phyloP scores from a whole-genome alignment of 2,888 invertebrate species.

The Meloe dianella region DNA sequence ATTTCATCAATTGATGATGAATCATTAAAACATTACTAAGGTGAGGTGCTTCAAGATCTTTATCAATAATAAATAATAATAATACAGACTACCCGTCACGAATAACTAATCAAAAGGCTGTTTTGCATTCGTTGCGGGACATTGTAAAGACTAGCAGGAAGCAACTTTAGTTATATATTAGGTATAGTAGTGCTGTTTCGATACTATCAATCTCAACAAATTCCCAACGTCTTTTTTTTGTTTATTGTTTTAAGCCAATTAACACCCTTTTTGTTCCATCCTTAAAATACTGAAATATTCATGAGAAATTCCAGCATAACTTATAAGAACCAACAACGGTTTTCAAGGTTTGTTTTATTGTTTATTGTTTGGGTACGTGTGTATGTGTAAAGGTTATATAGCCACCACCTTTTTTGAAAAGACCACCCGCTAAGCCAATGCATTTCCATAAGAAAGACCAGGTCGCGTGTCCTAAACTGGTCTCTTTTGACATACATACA shows the following conservation, averaged over 20 bases:
- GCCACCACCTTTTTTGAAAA: background rate
- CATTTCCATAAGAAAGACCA: conserved; percentile 49
- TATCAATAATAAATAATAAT: conserved; percentile 40
- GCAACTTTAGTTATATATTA: conserved; percentile 21
- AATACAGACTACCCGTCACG: conserved; percentile 38
- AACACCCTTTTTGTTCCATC: conserved; percentile 13
- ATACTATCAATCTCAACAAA: background rate
- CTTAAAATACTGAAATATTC: conserved; percentile 29
- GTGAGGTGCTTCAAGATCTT: conserved; percentile 43
- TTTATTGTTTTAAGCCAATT: conserved; percentile 2
- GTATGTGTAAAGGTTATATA: background rate
- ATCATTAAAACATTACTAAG: conserved; percentile 36
- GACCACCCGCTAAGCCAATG: conserved; percentile 28
- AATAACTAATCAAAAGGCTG: conserved; percentile 38
- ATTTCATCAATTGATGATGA: conserved; percentile 43
- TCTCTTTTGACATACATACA: conserved; percentile 26
- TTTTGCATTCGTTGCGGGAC: conserved; percentile 34
- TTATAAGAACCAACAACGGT: background rate
- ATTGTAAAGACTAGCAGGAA: conserved; percentile 26
- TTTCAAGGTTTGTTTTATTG: background rate
- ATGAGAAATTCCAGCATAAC: conserved; percentile 20
- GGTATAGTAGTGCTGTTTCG: background rate
- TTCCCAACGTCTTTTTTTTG: background rate
- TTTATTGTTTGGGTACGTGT: background rate
- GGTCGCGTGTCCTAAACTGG: conserved; percentile 45